phyloP scores from a whole-genome alignment of 2,113 vertebrate genomes.

The Paradoxurus hermaphroditus region DNA sequence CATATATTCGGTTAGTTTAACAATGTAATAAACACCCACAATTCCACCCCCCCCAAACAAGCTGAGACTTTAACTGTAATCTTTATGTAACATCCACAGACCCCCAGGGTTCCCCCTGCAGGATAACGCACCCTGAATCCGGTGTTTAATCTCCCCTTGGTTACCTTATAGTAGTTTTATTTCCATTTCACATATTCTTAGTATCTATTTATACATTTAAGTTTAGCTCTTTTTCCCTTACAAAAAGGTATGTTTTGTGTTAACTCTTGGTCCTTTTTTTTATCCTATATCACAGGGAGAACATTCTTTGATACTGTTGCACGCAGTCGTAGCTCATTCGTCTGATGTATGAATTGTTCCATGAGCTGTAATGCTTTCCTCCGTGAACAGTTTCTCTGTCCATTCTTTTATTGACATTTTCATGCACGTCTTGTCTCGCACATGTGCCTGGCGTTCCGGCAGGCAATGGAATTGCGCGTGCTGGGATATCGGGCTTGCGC shows the following conservation, averaged over 20 bases:
- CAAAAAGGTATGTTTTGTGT: not conserved
- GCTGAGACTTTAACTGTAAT: not conserved
- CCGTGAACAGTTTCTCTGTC: too few relatives aligned
- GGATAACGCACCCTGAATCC: not conserved
- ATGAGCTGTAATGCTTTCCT: too few relatives aligned
- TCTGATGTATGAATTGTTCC: not conserved
- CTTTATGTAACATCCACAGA: not conserved
- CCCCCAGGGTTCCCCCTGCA: not conserved
- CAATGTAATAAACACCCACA: not conserved
- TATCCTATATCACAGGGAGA: not conserved
- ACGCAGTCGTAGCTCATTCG: too few relatives aligned
- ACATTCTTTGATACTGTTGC: not conserved
- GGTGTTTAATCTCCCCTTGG: not conserved
- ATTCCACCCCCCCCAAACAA: not conserved
- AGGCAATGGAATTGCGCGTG: rapidly evolving
- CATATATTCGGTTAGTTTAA: not conserved
- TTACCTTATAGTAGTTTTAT: not conserved
- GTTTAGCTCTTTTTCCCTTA: not conserved
- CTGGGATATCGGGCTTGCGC: not conserved
- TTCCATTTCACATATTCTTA: not conserved
- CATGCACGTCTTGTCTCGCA: not conserved
- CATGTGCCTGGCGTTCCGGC: not conserved
- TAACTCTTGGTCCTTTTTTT: not conserved
- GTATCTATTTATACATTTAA: not conserved
- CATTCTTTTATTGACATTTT: not conserved